Percentiles rank a stretch among this genome's conserved stretches.
Conservation (phyloP, 2,888 invertebrate species). For the Phania funesta region DNA sequence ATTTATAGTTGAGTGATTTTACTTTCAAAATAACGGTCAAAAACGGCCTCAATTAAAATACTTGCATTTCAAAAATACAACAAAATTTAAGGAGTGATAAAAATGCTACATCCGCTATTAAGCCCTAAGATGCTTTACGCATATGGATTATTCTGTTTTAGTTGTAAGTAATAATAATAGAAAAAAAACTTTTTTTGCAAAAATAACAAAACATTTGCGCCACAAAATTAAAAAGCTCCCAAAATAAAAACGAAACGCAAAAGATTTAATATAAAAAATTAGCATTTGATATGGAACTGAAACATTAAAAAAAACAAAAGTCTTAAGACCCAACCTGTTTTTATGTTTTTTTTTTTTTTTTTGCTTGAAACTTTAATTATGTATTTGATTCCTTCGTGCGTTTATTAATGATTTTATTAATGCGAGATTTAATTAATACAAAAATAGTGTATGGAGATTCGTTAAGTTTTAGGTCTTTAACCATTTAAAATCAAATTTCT, state of each 20-base stretch:
- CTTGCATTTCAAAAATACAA: not conserved
- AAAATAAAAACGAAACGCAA: conserved; percentile 6
- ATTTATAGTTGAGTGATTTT: conserved; percentile 39
- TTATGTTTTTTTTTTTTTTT: not conserved
- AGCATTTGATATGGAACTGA: not conserved
- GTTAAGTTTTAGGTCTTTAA: not conserved
- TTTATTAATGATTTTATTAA: not conserved
- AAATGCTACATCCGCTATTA: conserved; percentile 50
- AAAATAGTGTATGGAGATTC: not conserved
- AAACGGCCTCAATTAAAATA: conserved; percentile 49
- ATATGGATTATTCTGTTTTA: conserved; percentile 72
- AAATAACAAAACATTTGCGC: not conserved
- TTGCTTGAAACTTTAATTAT: not conserved
- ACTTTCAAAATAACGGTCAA: conserved; percentile 43
- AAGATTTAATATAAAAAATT: conserved; percentile 48
- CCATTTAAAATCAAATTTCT: conserved; percentile 7
- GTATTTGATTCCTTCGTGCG: not conserved
- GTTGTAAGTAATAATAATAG: conserved; percentile 73
- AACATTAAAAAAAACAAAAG: conserved; percentile 23
- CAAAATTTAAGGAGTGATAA: conserved; percentile 7
- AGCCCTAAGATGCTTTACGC: conserved; percentile 58
- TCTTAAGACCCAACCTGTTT: conserved; percentile 38
- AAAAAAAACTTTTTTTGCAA: not conserved
- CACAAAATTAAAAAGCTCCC: not conserved
- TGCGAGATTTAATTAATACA: too few relatives aligned